Conservation (phyloP, 2,797 vertebrate genomes). For the Chiroxiphia lanceolata region DNA sequence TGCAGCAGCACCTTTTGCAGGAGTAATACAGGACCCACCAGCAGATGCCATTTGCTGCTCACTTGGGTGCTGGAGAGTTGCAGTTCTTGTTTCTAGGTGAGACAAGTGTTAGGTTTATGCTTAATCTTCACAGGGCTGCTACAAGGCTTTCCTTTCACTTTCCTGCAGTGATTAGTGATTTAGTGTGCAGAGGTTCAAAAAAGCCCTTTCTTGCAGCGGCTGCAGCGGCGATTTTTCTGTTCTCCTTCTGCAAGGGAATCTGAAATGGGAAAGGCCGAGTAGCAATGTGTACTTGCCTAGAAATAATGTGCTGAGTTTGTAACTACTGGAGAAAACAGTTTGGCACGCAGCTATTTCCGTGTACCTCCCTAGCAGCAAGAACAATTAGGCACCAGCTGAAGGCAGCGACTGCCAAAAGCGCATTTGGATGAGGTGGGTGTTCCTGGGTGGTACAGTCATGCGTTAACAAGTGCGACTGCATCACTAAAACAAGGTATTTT, state of each 20-base stretch:
- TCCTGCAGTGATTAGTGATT: not conserved
- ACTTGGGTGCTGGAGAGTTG: not conserved
- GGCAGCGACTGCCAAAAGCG: constrained; percentile 32
- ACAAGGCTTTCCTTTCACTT: not conserved
- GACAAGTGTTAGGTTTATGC: not conserved
- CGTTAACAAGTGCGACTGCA: constrained; percentile 22
- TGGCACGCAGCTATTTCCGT: not conserved
- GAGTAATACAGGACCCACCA: not conserved
- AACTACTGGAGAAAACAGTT: constrained; percentile 28
- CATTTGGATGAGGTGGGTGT: constrained; percentile 57
- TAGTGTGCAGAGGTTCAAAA: not conserved
- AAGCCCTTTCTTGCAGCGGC: not conserved
- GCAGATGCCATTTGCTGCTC: not conserved
- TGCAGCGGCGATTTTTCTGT: not conserved
- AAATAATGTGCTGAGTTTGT: constrained; percentile 26
- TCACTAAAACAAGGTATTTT: not conserved
- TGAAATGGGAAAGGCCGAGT: not conserved
- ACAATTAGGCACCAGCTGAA: constrained; percentile 52
- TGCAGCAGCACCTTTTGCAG: not conserved
- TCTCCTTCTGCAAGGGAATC: not conserved
- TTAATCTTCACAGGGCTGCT: not conserved
- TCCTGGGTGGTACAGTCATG: constrained; percentile 51
- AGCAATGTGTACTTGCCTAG: not conserved
- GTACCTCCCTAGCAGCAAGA: constrained; percentile 6
- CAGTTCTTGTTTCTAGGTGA: not conserved